phyloP scores from a whole-genome alignment of 2,113 vertebrate species.

The Noturus placidus region DNA sequence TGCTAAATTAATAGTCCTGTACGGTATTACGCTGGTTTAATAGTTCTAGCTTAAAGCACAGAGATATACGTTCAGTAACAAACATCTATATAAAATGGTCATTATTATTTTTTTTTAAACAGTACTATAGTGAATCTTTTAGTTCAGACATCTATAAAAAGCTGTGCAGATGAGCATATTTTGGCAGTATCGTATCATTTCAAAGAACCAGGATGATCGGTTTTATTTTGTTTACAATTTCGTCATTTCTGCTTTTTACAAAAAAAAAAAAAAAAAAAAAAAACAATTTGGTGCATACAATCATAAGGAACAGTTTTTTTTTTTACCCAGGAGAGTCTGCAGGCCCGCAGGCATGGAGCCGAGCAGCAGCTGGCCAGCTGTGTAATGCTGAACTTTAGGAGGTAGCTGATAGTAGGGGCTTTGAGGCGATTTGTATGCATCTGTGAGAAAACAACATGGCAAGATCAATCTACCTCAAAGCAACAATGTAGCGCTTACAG shows the following conservation, averaged over 20 bases:
- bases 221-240: neutral
- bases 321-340: slow-evolving; percentile 92
- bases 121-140: neutral
- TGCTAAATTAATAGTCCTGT: neutral
- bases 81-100: neutral
- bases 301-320: slow-evolving; percentile 44
- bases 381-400: slow-evolving; percentile 92
- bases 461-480: neutral
- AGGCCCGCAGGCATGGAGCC: slow-evolving; percentile 89
- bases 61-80: neutral
- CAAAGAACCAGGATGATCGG: neutral
- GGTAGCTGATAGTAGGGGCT: slow-evolving; percentile 97
- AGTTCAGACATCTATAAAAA: neutral
- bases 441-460: slow-evolving; percentile 62
- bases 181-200: neutral
- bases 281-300: neutral
- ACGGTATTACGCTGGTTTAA: neutral
- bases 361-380: slow-evolving; percentile 85
- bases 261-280: neutral
- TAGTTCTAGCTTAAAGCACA: neutral
- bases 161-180: neutral
- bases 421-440: slow-evolving; percentile 90
- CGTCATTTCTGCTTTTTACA: neutral
- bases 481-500: neutral
- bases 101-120: neutral